phyloP scores from a whole-genome alignment of 1,140 invertebrate species.

The Stegodyphus mimosarum region DNA sequence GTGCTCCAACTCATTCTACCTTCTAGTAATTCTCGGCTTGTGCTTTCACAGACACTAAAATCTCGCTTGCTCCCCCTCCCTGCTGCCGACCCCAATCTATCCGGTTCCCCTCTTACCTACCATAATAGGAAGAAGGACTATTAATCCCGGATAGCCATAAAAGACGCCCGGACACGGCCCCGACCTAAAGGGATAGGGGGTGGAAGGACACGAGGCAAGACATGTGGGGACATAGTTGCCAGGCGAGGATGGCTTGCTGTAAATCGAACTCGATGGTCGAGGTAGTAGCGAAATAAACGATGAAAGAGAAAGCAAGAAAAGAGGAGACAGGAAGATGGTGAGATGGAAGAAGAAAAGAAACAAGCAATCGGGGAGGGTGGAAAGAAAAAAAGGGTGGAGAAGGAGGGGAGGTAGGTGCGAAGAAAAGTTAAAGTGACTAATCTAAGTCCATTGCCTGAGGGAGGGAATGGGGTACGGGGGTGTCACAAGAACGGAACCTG shows the following conservation, averaged over 20 bases:
- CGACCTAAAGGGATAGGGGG: too few species aligned
- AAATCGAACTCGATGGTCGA: slow-evolving; percentile 40
- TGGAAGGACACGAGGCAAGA: slow-evolving; percentile 1
- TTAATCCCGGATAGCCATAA: slow-evolving; percentile 58
- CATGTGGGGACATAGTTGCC: slow-evolving; percentile 27
- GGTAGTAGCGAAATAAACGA: slow-evolving; percentile 43
- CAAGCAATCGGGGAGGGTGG: neutral
- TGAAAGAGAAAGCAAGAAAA: neutral
- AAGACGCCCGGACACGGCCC: slow-evolving; percentile 9
- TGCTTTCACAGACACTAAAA: slow-evolving; percentile 46
- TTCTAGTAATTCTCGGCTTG: slow-evolving; percentile 48
- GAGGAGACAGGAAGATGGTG: neutral
- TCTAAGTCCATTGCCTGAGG: slow-evolving; percentile 27
- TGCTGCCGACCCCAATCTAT: neutral
- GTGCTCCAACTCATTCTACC: slow-evolving; percentile 4
- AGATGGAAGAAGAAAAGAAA: slow-evolving; percentile 2
- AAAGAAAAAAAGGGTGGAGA: neutral
- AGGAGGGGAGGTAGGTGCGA: slow-evolving; percentile 10
- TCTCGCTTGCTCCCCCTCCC: too few species aligned
- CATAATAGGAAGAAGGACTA: slow-evolving; percentile 57
- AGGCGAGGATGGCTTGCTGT: slow-evolving; percentile 35
- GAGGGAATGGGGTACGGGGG: neutral
- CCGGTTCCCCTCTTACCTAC: slow-evolving; percentile 6
- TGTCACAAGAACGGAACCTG: too few species aligned
- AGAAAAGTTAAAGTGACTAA: slow-evolving; percentile 48